Evolutionary conservation across 2,888 invertebrate genomes (phyloP).

Genomic region (Dyspetes luteomarginatus): DNA sequence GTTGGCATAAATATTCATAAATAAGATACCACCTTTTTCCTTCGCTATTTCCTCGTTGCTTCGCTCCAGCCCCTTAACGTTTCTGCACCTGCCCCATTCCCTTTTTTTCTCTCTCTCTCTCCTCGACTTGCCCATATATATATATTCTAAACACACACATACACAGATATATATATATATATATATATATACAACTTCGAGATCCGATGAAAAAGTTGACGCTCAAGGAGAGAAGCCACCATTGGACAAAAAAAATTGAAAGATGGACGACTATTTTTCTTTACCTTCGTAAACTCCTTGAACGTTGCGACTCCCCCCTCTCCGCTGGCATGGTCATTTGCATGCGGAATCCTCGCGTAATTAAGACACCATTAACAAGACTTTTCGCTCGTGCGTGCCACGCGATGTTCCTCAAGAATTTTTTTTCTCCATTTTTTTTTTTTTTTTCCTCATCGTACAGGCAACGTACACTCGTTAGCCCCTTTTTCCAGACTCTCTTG

Average conservation of each 20-base stretch:
- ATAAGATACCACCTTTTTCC: conserved; percentile 74
- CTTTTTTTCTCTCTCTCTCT: conserved; percentile 15
- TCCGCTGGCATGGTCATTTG: conserved; percentile 70
- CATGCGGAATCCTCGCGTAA: conserved; percentile 74
- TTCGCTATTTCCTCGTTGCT: conserved; percentile 57
- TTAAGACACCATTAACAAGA: conserved; percentile 77
- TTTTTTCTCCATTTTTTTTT: conserved; percentile 23
- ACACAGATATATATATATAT: not conserved
- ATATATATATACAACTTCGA: conserved; percentile 4
- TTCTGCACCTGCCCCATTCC: conserved; percentile 22
- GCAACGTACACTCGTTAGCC: conserved; percentile 57
- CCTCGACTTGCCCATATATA: conserved; percentile 15
- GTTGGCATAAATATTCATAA: conserved; percentile 80
- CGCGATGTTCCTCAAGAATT: conserved; percentile 42
- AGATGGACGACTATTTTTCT: conserved; percentile 56
- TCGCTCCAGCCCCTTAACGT: conserved; percentile 47
- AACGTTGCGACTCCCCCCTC: conserved; percentile 10
- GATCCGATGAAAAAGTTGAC: conserved; percentile 47
- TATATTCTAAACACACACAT: too few species aligned
- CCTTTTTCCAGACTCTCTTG: conserved; percentile 21
- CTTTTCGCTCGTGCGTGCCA: conserved; percentile 61
- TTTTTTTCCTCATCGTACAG: conserved; percentile 35
- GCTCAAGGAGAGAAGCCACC: conserved; percentile 4
- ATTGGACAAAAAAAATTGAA: conserved; percentile 47
- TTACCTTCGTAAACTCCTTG: conserved; percentile 22